Evolutionary conservation across 2,113 vertebrate species (phyloP), one percentile per base, ranked within the genome.

Genomic region (Cebus imitator): DNA sequence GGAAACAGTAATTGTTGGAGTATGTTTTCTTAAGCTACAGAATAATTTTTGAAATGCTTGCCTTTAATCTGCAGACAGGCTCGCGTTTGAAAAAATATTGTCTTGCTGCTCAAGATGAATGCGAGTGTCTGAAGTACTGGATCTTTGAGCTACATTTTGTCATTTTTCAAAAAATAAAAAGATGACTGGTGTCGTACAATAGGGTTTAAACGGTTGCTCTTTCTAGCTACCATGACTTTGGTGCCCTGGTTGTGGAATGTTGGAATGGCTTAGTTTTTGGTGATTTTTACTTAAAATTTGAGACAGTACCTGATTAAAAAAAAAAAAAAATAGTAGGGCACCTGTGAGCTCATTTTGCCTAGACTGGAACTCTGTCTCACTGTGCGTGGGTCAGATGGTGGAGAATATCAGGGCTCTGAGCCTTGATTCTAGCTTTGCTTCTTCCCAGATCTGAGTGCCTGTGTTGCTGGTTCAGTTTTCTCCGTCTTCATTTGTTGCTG

Each of bases 21-120:
- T 98, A 96, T 98, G 98, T 98, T 98, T 99, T 98, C 98, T 96
- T 98, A 98, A 98, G 98, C 95, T 91, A 55, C 96, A 93, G 78
- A 98, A 97, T 93, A 14, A 95, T 95, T 98, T 98, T 35, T 97
- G 97, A 94, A 93, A 98, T 97, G 98, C 98, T 97, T 94, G 92
- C 82, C 40, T 21, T 97, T 98, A 70, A 92, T 57, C 73, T 80
- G 6, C 40, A 57, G 87, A 76, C 68, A 6, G 90, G 4, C 48
- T 76, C 0, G 0, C 3, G 64, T 61, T 37, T 37, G 97, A 79
- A 80, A 20, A 90, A 5, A 90, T 72, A 66, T 0, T 73, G 32
- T 45, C 90, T 16, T 3, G 61, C 43, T 17, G 40, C 73, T 0
- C 83, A 0, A 81, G 4, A 1, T 21, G 17, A 8, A 3, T 0